A percentile compares a stretch with the other conserved stretches of the same genome.
Conservation (phyloP, 2,113 vertebrate genomes). For the Heterocephalus glaber region DNA sequence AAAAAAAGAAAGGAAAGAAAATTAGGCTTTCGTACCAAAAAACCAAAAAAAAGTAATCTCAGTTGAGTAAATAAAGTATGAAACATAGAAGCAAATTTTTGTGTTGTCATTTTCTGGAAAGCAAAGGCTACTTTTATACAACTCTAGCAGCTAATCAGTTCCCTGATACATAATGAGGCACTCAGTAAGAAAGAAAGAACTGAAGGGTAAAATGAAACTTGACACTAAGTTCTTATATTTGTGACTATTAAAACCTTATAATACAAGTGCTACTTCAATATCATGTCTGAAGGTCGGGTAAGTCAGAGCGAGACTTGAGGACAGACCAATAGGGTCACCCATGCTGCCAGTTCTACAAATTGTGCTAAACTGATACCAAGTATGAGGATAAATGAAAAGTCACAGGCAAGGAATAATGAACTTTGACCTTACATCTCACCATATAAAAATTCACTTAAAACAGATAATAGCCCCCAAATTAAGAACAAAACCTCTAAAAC, state of each 20-base stretch:
- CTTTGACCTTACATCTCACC: background rate
- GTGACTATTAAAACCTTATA: background rate
- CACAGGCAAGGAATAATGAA: background rate
- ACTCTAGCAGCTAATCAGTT: background rate
- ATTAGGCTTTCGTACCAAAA: background rate
- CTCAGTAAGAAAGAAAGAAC: background rate
- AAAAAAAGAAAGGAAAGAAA: no score
- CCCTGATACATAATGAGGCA: background rate
- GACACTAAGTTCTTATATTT: background rate
- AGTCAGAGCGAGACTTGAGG: background rate
- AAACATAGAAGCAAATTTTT: constrained; percentile 15
- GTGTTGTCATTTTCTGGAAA: constrained; percentile 13
- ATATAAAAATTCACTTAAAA: background rate
- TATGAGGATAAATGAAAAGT: background rate
- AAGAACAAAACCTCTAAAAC: background rate
- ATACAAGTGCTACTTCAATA: background rate
- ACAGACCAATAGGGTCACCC: background rate
- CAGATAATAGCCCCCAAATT: background rate
- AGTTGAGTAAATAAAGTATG: background rate
- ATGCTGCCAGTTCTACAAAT: background rate
- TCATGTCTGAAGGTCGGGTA: background rate
- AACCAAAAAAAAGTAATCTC: background rate
- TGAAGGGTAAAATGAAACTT: background rate
- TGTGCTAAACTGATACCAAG: background rate
- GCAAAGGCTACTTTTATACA: background rate